Evolutionary conservation across 2,113 vertebrate genomes (phyloP), one percentile per base, ranked within the genome.

Genomic region (Arenaria interpres): DNA sequence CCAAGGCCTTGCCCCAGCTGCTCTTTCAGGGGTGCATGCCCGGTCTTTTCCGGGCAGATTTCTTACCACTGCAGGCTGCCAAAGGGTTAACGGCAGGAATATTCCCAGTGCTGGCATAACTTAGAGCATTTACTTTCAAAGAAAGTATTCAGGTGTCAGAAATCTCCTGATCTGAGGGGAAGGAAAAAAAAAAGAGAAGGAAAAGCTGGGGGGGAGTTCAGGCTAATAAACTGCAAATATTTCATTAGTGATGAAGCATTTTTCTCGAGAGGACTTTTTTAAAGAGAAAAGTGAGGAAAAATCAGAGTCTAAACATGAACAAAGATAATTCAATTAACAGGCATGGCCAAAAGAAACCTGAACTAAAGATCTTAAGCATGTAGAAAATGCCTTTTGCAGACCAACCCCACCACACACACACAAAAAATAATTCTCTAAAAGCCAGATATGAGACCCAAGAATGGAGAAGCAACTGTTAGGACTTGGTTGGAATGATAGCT

Each of bases 181-280:
- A 59, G 4, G 9, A 4, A 0, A 2, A 3, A 10, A 20, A 69
- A 35, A 12, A 67, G 20, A 10, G n/a, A 17, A 6, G 6, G 8
- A 7, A 4, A 2, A 2, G 6, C 15, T 4, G 6, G 2, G 2
- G 3, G 2, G 1, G 1, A 7, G 9, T 28, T 84, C 21, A 50
- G 10, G 10, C 9, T 48, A 79, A 77, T 76, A 24, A 83, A 5
- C 5, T 54, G 21, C 28, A 23, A 85, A 6, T 86, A 56, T 90
- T 90, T 90, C 18, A 54, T 83, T 81, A 63, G 25, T 9, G 14
- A 35, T 48, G 33, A 76, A 59, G 15, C 7, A 3, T 56, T 91
- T 82, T 60, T 77, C 54, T 72, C 66, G n/a, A 64, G 37, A 54
- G 14, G 14, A 39, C 2, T 77, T 62, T 20, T 71, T 17, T 50